Evolutionary conservation across 2,888 invertebrate species (phyloP).

Genomic region (Xylota sylvarum): DNA sequence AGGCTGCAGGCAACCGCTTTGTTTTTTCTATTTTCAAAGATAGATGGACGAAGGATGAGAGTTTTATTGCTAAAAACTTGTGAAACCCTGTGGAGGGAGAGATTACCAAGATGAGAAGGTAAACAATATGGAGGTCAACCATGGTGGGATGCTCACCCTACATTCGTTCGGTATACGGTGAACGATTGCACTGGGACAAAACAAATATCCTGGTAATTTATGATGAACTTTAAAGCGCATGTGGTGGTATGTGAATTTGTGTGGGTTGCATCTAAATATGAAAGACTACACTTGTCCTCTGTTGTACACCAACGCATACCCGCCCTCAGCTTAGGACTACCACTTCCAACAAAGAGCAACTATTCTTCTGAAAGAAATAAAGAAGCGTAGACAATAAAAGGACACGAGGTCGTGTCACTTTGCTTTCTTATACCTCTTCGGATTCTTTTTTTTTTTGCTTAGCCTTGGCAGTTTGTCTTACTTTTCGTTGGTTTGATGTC

Average conservation of each 20-base stretch:
- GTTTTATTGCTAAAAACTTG: constrained; percentile 6
- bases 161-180: not conserved
- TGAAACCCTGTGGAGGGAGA: not conserved
- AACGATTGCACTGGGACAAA: constrained; percentile 53
- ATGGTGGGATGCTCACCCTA: constrained; percentile 11
- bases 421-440: not conserved
- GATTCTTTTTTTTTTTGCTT: not conserved
- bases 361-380: not conserved
- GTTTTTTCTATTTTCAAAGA: constrained; percentile 11
- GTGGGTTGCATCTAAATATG: not conserved
- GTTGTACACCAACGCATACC: not conserved
- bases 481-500: not conserved
- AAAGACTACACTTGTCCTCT: constrained; percentile 12
- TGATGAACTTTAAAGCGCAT: constrained; percentile 32
- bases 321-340: not conserved
- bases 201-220: constrained; percentile 66
- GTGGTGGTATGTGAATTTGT: not conserved
- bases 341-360: constrained; percentile 7
- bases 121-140: constrained; percentile 67
- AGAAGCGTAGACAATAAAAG: constrained; percentile 1
- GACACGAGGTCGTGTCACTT: constrained; percentile 12
- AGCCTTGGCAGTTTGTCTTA: constrained; percentile 7
- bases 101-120: constrained; percentile 30
- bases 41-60: constrained; percentile 12
- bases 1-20: constrained; percentile 12